phyloP scores from a whole-genome alignment of 2,113 vertebrate genomes.

The Conger conger region DNA sequence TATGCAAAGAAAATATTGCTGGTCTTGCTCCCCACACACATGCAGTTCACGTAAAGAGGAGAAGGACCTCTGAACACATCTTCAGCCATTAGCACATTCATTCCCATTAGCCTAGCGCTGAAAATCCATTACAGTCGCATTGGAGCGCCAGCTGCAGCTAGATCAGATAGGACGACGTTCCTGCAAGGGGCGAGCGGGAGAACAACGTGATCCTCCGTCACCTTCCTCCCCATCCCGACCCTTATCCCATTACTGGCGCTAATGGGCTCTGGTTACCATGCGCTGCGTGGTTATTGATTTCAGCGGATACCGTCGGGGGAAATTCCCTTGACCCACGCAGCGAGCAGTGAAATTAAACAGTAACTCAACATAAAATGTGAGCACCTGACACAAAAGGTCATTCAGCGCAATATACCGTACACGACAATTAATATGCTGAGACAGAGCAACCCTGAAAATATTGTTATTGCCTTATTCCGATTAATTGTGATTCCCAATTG shows the following conservation, averaged over 20 bases:
- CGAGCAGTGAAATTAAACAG: not conserved
- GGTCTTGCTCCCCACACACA: not conserved
- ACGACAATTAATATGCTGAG: not conserved
- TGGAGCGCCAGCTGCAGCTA: not conserved
- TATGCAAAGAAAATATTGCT: no score
- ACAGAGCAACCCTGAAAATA: not conserved
- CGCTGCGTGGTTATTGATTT: constrained; percentile 53
- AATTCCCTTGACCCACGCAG: not conserved
- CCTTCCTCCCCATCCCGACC: constrained; percentile 50
- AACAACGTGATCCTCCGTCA: constrained; percentile 43
- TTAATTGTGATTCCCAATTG: not conserved
- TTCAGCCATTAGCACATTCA: not conserved
- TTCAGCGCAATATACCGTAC: not conserved
- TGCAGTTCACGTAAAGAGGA: not conserved
- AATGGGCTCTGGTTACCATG: constrained; percentile 53
- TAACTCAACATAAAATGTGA: not conserved
- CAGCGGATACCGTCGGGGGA: constrained; percentile 21
- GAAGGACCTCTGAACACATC: not conserved
- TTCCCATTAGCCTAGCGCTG: not conserved
- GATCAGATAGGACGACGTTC: not conserved
- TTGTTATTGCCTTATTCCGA: not conserved
- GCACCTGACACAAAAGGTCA: not conserved
- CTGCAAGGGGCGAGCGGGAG: constrained; percentile 34
- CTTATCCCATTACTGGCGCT: constrained; percentile 50
- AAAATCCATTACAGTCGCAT: not conserved